Evolutionary conservation across 2,888 invertebrate species (phyloP), one percentile per base, ranked within the genome.

Genomic region (Hoplodrina blanda): DNA sequence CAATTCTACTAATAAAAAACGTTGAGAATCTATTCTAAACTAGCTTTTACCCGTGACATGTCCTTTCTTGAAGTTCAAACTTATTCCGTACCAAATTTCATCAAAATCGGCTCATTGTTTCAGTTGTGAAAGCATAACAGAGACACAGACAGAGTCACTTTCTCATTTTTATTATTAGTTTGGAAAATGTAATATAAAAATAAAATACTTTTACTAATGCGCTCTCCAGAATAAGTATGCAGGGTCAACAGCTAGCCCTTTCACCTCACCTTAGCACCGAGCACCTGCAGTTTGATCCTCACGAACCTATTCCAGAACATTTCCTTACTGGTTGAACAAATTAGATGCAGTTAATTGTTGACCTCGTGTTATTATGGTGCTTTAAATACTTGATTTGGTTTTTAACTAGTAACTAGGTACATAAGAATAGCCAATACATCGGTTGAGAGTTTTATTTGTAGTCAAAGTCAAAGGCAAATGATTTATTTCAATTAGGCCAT

Each of bases 181-280:
- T 25, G 25, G 25, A 25, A 2, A 25, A 25, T 25, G 25, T 2
- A 19, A 37, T 11, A 17, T 7, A 53, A 2, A 60, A 60, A 56
- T 8, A 20, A 11, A 7, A 41, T 13, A 20, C 20, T 30, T 7
- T 19, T 20, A 50, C 25, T 53, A 62, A 57, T 46, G 20, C 63
- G 13, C 10, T 54, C 3, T 50, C 17, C 72, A 85, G 84, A 83
- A 83, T 84, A 83, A 55, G 78, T 8, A 53, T 30, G 10, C 54
- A 64, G 78, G 85, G 85, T 86, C 85, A 85, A 77, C 64, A 75
- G 57, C 70, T 74, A 74, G 84, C 80, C 86, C 86, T 82, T 86
- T 87, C 83, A 83, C 86, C 85, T 74, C 73, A 33, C 73, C 76
- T 73, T 73, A 80, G 74, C 76, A 68, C 70, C 69, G 52, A 67